Conservation (phyloP, 2,888 invertebrate genomes). For the Salticus scenicus region DNA sequence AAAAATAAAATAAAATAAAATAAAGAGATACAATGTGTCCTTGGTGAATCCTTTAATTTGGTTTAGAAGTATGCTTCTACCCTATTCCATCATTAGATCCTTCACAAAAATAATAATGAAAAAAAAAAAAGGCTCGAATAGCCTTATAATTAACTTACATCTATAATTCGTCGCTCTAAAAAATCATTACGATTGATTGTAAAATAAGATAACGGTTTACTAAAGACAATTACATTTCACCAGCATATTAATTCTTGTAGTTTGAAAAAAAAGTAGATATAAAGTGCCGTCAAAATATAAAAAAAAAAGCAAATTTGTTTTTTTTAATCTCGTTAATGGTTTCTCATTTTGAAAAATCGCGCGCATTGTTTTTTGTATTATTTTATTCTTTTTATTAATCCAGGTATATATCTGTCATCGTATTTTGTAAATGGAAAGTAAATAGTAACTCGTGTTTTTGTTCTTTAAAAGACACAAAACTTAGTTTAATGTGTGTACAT, state of each 20-base stretch:
- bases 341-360: conserved; percentile 7
- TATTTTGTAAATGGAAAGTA: conserved; percentile 4
- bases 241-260: conserved; percentile 9
- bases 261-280: not conserved
- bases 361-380: not conserved
- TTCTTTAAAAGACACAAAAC: not conserved
- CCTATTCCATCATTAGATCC: conserved; percentile 1
- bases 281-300: not conserved
- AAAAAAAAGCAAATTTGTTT: not conserved
- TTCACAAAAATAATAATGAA: not conserved
- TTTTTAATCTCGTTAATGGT: conserved; percentile 23
- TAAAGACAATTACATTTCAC: conserved; percentile 15
- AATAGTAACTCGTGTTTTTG: not conserved
- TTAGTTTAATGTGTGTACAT: not conserved
- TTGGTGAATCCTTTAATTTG: conserved; percentile 5
- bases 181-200: conserved; percentile 47
- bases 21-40: conserved; percentile 1
- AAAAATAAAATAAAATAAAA: not conserved
- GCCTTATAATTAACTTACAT: conserved; percentile 44
- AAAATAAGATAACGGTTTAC: conserved; percentile 6
- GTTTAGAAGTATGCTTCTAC: not conserved
- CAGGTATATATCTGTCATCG: not conserved
- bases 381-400: not conserved
- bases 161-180: not conserved
- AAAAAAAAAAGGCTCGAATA: not conserved